A percentile compares a stretch with the other conserved stretches of the same genome.
Conservation (phyloP, 2,113 vertebrate species). For the Sigmodon hispidus region DNA sequence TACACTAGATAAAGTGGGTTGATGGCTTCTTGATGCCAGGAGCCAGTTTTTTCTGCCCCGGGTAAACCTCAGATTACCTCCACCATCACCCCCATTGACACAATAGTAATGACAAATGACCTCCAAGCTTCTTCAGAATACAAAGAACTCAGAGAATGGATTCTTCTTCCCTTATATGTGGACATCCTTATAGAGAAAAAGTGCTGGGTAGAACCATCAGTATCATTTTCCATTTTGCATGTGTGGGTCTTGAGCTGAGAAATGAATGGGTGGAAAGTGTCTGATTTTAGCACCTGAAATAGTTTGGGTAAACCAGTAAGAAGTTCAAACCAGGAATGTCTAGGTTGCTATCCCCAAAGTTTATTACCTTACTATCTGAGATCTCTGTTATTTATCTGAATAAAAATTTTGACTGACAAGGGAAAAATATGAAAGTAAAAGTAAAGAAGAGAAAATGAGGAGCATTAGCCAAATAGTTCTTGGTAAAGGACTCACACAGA, state of each 20-base stretch:
- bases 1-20: neutral
- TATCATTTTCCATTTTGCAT: neutral
- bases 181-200: neutral
- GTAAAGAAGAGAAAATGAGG: neutral
- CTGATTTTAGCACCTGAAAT: neutral
- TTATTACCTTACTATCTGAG: neutral
- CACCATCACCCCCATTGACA: neutral
- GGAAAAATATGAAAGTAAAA: neutral
- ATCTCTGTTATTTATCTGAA: neutral
- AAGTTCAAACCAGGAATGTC: neutral
- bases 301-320: neutral
- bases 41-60: neutral
- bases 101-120: neutral
- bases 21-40: neutral
- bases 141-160: neutral
- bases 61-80: neutral
- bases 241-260: neutral
- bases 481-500: neutral
- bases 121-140: neutral
- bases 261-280: neutral
- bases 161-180: neutral
- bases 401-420: conserved; percentile 8
- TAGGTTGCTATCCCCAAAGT: neutral
- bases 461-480: neutral
- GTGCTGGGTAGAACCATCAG: neutral